phyloP scores from a whole-genome alignment of 2,888 invertebrate species.

The Drosophila niveifrons region DNA sequence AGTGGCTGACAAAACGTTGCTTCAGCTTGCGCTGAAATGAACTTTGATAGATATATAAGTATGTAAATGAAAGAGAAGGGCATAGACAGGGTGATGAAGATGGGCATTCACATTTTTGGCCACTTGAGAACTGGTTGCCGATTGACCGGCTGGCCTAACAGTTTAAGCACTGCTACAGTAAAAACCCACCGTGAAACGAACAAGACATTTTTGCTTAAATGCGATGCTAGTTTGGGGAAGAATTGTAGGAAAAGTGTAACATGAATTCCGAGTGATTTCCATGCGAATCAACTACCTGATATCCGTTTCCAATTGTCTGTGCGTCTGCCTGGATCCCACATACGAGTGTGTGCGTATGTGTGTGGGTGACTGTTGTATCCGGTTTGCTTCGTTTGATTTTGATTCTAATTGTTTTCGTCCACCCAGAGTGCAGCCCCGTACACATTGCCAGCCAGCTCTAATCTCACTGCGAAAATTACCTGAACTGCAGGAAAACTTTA shows the following conservation, averaged over 20 bases:
- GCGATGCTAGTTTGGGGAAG: constrained; percentile 20
- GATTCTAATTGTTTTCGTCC: constrained; percentile 77
- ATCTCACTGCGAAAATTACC: constrained; percentile 39
- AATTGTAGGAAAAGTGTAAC: constrained; percentile 44
- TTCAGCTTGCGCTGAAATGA: constrained; percentile 1
- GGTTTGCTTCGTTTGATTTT: constrained; percentile 74
- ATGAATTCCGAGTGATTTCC: constrained; percentile 53
- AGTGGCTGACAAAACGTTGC: constrained; percentile 1
- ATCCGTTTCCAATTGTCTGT: constrained; percentile 53
- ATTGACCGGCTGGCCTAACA: constrained; percentile 9
- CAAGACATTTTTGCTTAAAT: constrained; percentile 33
- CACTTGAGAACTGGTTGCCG: constrained; percentile 52
- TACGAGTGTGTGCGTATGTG: constrained; percentile 3
- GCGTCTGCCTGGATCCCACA: neutral
- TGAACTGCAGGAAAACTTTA: constrained; percentile 54
- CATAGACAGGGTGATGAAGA: neutral
- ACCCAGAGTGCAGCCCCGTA: constrained; percentile 28
- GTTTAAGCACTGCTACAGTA: constrained; percentile 28
- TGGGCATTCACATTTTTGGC: constrained; percentile 23
- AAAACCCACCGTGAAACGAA: constrained; percentile 29
- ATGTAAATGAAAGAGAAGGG: constrained; percentile 13
- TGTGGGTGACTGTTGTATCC: constrained; percentile 57
- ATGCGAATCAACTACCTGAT: constrained; percentile 61
- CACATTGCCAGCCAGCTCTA: constrained; percentile 29
- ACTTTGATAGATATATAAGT: neutral